Base-by-base conservation (phyloP, 1,140 invertebrate species). In the Microplitis mediator region DNA sequence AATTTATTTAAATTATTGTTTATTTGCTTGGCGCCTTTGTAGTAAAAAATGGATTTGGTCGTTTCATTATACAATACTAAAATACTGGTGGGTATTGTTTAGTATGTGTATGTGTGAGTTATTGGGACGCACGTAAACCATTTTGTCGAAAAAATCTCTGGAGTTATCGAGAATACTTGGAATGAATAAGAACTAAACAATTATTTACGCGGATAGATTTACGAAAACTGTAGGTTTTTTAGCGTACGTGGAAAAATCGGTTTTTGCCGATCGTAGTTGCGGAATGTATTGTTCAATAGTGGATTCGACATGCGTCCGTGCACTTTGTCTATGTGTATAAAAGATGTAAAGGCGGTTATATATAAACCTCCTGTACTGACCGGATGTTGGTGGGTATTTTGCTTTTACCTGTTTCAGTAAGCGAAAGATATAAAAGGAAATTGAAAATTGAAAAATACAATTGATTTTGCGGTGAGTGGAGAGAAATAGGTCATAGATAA, bases 391-490 rank as follows among this genome's bases (percentile, higher is more conserved):
- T 51, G 39, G 63, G 36, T 51, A 50, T 65, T 65, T 16, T 11
- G 63, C 32, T 65, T 65, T 65, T 65, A 45, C 34, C 63, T 3
- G 63, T 51, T 16, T n/a, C 63, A 45, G 23, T 11, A 45, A 31
- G 11, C 6, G 4, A 16, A 13, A 62, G 60, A 35, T 36, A 50
- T 65, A 45, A 14, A 31, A 50, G 63, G 36, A 31, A 65, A 65
- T 45, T 65, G 63, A 31, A 65, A 65, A 65, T 65, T 65, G 36
- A 50, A 65, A 65, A 65, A 65, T 65, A 50, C n/a, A 62, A 62
- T 39, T 62, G 60, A 35, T 62, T 5, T 31, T 65, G 63, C 63
- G 13, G 56, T 58, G 23, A 58, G 16, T 9, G 6, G 39, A 50
- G 5, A 65, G 45, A 65, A 16, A 14, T 65, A 35, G 60, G 60